phyloP scores from a whole-genome alignment of 1,140 invertebrate genomes.

The Leptopilina clavipes region DNA sequence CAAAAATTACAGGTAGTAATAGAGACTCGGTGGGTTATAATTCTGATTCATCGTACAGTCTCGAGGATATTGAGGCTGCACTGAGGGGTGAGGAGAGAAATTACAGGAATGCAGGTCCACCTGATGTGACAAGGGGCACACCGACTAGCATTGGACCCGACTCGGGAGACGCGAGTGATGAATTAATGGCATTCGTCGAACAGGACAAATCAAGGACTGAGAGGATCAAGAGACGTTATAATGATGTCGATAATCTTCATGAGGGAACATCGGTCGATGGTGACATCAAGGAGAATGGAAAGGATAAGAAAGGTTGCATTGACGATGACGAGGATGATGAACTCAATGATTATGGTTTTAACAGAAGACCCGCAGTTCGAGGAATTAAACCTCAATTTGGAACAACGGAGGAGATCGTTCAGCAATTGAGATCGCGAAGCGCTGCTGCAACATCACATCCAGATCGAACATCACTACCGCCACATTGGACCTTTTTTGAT shows the following conservation, averaged over 20 bases:
- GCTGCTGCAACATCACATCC: slow-evolving; percentile 62
- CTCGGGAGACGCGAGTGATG: slow-evolving; percentile 75
- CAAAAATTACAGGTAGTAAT: slow-evolving; percentile 74
- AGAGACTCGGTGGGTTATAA: slow-evolving; percentile 73
- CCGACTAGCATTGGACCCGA: slow-evolving; percentile 64
- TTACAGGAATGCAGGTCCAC: slow-evolving; percentile 70
- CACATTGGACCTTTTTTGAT: slow-evolving; percentile 81
- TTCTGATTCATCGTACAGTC: slow-evolving; percentile 77
- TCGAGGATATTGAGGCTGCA: slow-evolving; percentile 81
- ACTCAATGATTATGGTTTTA: slow-evolving; percentile 92
- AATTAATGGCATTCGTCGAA: slow-evolving; percentile 88
- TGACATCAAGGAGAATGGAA: slow-evolving; percentile 41
- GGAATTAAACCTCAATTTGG: slow-evolving; percentile 84
- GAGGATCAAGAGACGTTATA: slow-evolving; percentile 84
- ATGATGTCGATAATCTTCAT: slow-evolving; percentile 63
- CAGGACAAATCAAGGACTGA: slow-evolving; percentile 88
- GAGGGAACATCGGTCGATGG: slow-evolving; percentile 41
- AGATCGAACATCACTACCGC: slow-evolving; percentile 53
- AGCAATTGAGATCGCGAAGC: slow-evolving; percentile 80
- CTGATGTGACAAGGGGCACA: slow-evolving; percentile 86
- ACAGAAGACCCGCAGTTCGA: slow-evolving; percentile 88
- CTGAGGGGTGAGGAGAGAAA: slow-evolving; percentile 73
- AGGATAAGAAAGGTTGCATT: slow-evolving; percentile 1
- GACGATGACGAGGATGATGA: slow-evolving; percentile 84
- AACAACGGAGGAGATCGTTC: slow-evolving; percentile 86